Base-by-base conservation (phyloP, 2,113 vertebrate species). In the Vireo altiloquus region DNA sequence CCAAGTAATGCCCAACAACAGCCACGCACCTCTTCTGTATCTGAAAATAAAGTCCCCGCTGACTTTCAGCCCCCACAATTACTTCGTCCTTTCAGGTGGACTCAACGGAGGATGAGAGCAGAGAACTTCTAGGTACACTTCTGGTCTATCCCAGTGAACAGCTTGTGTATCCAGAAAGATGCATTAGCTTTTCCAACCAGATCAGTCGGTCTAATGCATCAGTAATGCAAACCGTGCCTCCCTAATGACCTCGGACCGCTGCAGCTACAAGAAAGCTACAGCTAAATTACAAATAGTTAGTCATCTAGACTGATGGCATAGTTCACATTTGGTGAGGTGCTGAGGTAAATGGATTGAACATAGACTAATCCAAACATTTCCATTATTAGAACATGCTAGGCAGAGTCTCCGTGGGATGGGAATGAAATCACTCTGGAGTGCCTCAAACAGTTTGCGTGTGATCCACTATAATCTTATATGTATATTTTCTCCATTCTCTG, bases 351-450 rank as follows among this genome's bases (percentile, higher is more conserved):
- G 90, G 86, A 64, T 49, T 87, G 83, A 92, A 77, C 2, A 10
- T 30, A 75, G 80, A 65, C 92, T 94, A 96, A 96, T 95, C 95
- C 92, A 95, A 97, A 97, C 92, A 93, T 90, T 93, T 90, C 95
- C 94, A 93, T 94, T 96, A 96, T 94, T 94, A 94, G 90, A 95
- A 79, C 82, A 61, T n/a, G 16, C 65, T 52, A 87, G 65, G 72
- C 92, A 92, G 65, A 92, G 72, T 76, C 95, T 95, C 92, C 1
- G 10, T 65, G 57, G 88, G 82, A 84, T 17, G 70, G 82, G 72
- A 87, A 92, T 83, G 86, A 93, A 93, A 96, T 93, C 95, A 93
- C 15, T 0, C 85, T 75, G 82, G 70, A 93, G 93, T 0, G 7
- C n/a, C 76, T 92, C 88, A 75, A 80, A 91, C 14, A 33, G 87